A percentile compares a stretch with the other conserved stretches of the same genome.
Evolutionary conservation across 2,797 vertebrate genomes (phyloP).

Genomic region (Artibeus lituratus): DNA sequence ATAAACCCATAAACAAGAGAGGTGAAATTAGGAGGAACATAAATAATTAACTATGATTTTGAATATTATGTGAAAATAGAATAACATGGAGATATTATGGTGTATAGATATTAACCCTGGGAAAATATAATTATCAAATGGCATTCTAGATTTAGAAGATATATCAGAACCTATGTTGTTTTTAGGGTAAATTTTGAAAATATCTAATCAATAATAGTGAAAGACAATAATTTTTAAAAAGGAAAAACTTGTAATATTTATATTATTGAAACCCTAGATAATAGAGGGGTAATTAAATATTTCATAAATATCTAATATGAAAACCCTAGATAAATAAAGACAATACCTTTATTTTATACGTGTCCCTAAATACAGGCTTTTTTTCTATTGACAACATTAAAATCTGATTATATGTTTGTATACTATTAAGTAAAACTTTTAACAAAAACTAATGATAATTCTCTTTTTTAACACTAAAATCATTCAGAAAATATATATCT

Average conservation of each 20-base stretch:
- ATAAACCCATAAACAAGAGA: background rate
- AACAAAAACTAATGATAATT: background rate
- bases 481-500: background rate
- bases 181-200: conserved; percentile 23
- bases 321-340: background rate
- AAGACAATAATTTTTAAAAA: background rate
- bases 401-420: background rate
- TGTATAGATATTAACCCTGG: background rate
- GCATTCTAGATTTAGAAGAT: background rate
- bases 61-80: background rate
- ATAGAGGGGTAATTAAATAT: too few relatives aligned
- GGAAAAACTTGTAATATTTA: background rate
- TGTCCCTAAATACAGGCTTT: background rate
- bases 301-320: too few relatives aligned
- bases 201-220: background rate
- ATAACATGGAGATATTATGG: background rate
- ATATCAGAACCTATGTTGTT: background rate
- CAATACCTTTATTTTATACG: background rate
- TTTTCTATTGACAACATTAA: background rate
- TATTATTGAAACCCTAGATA: background rate
- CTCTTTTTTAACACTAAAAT: background rate
- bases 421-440: background rate
- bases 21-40: background rate
- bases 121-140: background rate
- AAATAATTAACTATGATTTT: background rate